Conservation (phyloP, 2,888 invertebrate genomes). For the Pycnomerus fuliginosus region DNA sequence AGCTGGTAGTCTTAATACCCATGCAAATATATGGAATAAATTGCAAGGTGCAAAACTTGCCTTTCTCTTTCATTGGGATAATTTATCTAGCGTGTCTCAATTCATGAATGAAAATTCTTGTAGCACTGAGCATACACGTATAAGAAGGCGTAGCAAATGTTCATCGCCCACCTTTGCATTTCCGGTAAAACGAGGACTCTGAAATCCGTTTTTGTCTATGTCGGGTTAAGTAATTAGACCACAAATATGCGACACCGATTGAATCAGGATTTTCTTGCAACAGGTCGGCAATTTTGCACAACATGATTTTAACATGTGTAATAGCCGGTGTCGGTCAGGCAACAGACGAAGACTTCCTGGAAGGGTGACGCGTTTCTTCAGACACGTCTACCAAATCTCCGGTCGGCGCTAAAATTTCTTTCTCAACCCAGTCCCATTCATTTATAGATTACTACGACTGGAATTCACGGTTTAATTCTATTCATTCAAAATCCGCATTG, state of each 20-base stretch:
- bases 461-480: background rate
- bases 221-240: too few species aligned
- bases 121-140: conserved; percentile 22
- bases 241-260: too few species aligned
- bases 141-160: conserved; percentile 25
- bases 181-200: conserved; percentile 20
- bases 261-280: too few species aligned
- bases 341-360: too few species aligned
- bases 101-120: conserved; percentile 32
- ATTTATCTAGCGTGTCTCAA: conserved; percentile 28
- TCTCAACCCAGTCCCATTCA: background rate
- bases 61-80: conserved; percentile 27
- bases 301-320: too few species aligned
- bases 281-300: too few species aligned
- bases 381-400: conserved; percentile 27
- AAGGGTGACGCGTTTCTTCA: conserved; percentile 23
- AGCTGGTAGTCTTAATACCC: conserved; percentile 22
- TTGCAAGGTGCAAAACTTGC: conserved; percentile 30
- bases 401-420: conserved; percentile 40
- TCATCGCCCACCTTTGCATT: conserved; percentile 21
- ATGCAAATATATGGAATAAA: conserved; percentile 27
- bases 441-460: too few species aligned
- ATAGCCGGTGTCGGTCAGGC: too few species aligned
- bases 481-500: background rate
- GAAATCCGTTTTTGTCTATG: too few species aligned